These are phyloP conservation scores for Charina bottae DNA, from an alignment of 2,113 vertebrate genomes.

Conservation along the genomic window DNA sequence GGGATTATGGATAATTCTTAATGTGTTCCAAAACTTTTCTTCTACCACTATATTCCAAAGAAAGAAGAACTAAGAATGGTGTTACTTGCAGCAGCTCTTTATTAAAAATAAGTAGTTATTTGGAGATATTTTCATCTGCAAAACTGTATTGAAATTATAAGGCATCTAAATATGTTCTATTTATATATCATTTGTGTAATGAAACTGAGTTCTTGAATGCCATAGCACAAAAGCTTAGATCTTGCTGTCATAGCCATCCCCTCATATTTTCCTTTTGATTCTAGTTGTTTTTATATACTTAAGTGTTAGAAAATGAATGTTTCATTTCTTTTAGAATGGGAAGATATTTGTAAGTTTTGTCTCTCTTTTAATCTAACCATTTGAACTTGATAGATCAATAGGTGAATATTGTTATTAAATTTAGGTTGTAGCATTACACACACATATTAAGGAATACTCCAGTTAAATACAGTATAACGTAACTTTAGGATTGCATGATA, in stretches of 20 bases:
- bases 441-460: background rate
- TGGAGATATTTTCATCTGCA: background rate
- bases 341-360: background rate
- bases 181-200: background rate
- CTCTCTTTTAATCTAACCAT: background rate
- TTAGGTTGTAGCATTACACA: background rate
- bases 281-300: background rate
- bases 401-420: background rate
- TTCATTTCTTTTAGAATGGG: background rate
- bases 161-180: background rate
- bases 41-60: background rate
- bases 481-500: background rate
- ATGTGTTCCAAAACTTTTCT: background rate
- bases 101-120: background rate
- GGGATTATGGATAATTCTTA: background rate
- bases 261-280: background rate
- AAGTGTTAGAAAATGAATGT: background rate
- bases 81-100: background rate
- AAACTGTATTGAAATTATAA: background rate
- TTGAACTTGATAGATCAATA: background rate
- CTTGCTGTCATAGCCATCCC: background rate
- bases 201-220: background rate
- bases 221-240: background rate
- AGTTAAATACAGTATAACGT: background rate
- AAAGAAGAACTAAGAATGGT: background rate